Base-by-base conservation (phyloP, 2,888 invertebrate species). In the Lithophane leautieri region DNA sequence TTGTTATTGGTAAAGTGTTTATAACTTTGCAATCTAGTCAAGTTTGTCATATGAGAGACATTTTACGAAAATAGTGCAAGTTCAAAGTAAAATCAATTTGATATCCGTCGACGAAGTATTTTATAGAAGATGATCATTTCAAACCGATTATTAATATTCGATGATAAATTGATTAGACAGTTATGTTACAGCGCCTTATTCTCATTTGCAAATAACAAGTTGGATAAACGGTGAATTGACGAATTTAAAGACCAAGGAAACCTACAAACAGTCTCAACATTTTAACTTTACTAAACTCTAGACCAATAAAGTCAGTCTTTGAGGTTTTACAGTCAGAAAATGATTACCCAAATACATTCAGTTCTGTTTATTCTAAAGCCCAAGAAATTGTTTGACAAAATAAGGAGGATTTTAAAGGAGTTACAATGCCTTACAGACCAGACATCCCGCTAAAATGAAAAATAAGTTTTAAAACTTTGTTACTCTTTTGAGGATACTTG, bases 401-500 rank as follows among this genome's bases (percentile, higher is more conserved):
- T 72, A 54, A n/a, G n/a, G n/a, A n/a, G n/a, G n/a, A n/a, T n/a
- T n/a, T n/a, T n/a, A n/a, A 62, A 73, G 40, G 44, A 66, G 65
- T 28, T 66, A n/a, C 19, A 50, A 52, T 11, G 22, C 9, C 40
- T 54, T 50, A 70, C 60, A 61, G 28, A 14, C 47, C 34, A 86
- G 76, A 76, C 76, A 28, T 60, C 3, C 50, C 52, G 73, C 75
- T 76, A 67, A 79, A 87, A 84, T 85, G 80, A 86, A 84, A 87
- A 86, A 83, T 82, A 78, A 78, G 68, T 83, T 76, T 82, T 60
- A 28, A 75, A 83, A 87, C 73, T 84, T 84, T 78, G 25, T 69
- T 60, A 19, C 25, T 77, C 40, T 66, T 67, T 71, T 47, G 28
- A 61, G 16, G 42, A 62, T 68, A 72, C 71, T 82, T 78, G 68